These are phyloP conservation scores for Apantesis nais DNA, from an alignment of 2,888 invertebrate genomes.

Conservation along the genomic window DNA sequence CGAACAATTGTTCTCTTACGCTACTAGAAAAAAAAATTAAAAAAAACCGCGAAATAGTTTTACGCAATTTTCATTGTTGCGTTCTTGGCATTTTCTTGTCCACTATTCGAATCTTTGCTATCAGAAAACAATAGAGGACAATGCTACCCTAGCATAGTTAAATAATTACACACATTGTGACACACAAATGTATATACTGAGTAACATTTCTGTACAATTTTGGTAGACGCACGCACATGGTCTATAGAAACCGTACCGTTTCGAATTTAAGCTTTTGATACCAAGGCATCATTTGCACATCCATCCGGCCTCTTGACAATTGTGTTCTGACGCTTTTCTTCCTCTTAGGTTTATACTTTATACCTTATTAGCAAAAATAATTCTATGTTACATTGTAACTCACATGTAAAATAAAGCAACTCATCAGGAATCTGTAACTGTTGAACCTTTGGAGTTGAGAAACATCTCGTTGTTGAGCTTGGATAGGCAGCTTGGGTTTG, in stretches of 20 bases:
- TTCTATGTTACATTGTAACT: neutral
- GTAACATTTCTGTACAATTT: too few species aligned
- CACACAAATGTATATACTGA: neutral
- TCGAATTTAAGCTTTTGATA: neutral
- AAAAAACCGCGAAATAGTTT: neutral
- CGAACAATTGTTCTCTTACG: constrained; percentile 7
- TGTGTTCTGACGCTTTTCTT: neutral
- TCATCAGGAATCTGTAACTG: neutral
- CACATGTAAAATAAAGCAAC: too few species aligned
- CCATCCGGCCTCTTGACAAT: neutral
- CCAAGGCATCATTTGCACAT: neutral
- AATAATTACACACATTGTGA: neutral
- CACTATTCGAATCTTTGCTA: neutral
- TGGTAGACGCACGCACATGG: too few species aligned
- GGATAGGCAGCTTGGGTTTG: neutral
- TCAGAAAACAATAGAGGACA: neutral
- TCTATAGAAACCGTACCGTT: too few species aligned
- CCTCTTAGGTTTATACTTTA: neutral
- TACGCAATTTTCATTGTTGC: constrained; percentile 6
- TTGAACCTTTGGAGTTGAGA: neutral
- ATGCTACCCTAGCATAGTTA: neutral
- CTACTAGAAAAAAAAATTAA: neutral
- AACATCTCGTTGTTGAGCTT: neutral
- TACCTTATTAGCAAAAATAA: neutral
- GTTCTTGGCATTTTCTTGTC: neutral